These are phyloP conservation scores for Cololabis saira DNA, from an alignment of 2,113 vertebrate species.

Conservation along the genomic window DNA sequence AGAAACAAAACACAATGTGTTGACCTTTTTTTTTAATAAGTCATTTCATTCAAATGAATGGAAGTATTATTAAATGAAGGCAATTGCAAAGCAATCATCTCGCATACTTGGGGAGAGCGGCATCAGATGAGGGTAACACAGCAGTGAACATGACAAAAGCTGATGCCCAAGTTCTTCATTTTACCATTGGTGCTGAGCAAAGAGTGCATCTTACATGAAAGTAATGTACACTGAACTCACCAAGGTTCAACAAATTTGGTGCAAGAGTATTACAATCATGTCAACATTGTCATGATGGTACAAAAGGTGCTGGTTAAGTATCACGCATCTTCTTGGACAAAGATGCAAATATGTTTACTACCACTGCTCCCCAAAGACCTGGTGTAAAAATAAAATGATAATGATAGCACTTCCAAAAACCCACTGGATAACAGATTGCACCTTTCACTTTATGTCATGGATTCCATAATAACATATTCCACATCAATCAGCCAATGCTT, in stretches of 20 bases:
- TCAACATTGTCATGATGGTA: conserved; percentile 1
- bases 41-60: conserved; percentile 77
- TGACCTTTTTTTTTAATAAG: conserved; percentile 76
- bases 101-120: conserved; percentile 40
- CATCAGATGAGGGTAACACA: conserved; percentile 36
- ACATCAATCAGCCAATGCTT: no score
- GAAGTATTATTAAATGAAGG: conserved; percentile 67
- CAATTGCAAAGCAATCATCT: conserved; percentile 80
- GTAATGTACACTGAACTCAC: background rate
- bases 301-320: background rate
- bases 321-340: background rate
- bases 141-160: conserved; percentile 24
- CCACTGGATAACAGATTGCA: background rate
- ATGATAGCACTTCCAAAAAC: conserved; percentile 7
- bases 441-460: no score
- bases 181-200: background rate
- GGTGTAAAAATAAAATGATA: conserved; percentile 18
- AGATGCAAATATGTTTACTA: conserved; percentile 11
- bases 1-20: conserved; percentile 5
- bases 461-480: no score
- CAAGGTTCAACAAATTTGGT: background rate
- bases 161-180: conserved; percentile 5
- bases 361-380: conserved; percentile 50
- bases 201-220: background rate
- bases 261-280: background rate